Conservation (phyloP, 1,140 invertebrate species). For the Camponotus vicinus region DNA sequence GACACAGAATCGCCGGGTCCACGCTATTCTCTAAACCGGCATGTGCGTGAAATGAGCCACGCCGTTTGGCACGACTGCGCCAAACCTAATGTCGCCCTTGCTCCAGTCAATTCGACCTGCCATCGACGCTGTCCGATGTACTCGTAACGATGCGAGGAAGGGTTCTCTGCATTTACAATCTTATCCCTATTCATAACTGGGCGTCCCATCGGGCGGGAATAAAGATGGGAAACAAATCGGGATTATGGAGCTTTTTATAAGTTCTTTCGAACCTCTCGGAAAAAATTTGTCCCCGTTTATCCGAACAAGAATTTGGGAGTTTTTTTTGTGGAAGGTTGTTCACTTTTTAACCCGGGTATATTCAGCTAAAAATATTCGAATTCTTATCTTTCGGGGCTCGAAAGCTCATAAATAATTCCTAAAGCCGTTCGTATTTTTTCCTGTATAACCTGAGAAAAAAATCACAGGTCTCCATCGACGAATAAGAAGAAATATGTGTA, state of each 20-base stretch:
- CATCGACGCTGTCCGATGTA: conserved; percentile 9
- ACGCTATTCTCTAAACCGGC: conserved; percentile 16
- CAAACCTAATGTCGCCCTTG: conserved; percentile 46
- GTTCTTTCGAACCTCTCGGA: not conserved
- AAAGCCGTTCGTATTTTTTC: not conserved
- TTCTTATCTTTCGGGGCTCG: not conserved
- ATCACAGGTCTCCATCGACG: not conserved
- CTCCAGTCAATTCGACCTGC: conserved; percentile 16
- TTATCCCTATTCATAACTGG: not conserved
- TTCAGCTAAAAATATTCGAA: not conserved
- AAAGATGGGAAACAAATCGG: conserved; percentile 10
- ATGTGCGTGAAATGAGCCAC: conserved; percentile 15
- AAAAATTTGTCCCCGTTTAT: not conserved
- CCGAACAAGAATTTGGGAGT: too few species aligned
- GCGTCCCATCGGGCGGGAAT: not conserved
- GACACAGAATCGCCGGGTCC: conserved; percentile 45
- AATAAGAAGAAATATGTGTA: not conserved
- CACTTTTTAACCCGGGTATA: not conserved
- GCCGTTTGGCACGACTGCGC: conserved; percentile 11
- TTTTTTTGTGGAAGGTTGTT: not conserved
- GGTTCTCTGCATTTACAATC: not conserved
- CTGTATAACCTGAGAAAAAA: not conserved
- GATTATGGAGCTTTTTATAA: conserved; percentile 43
- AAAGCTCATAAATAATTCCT: not conserved
- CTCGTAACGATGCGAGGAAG: conserved; percentile 30